These are phyloP conservation scores for Plebejus argus DNA, from an alignment of 2,888 invertebrate genomes.

Conservation along the genomic window DNA sequence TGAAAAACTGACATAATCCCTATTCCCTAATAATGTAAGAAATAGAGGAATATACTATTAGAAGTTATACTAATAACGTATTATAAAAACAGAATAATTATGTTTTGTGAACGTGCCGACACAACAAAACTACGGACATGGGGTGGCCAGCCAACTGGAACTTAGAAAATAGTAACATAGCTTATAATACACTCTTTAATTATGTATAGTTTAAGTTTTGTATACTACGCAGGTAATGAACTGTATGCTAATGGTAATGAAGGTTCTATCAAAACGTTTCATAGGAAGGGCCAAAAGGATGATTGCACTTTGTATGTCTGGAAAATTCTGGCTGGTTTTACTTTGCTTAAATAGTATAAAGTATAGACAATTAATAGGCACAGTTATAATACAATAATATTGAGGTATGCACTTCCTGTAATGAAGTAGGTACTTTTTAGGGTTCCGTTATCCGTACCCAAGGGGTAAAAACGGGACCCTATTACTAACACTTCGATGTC, in stretches of 20 bases:
- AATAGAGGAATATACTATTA: neutral
- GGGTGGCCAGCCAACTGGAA: constrained; percentile 17
- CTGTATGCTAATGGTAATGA: constrained; percentile 17
- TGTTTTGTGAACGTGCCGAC: constrained; percentile 9
- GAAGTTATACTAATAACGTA: neutral
- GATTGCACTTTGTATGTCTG: neutral
- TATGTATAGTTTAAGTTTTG: neutral
- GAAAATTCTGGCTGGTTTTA: neutral
- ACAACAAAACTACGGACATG: neutral
- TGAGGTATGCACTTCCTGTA: no score
- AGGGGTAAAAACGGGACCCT: no score
- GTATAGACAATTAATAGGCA: no score
- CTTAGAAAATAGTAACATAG: constrained; percentile 22
- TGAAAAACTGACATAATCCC: neutral
- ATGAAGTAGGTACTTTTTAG: no score
- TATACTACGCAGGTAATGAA: neutral
- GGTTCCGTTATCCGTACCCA: no score
- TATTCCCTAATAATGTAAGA: neutral
- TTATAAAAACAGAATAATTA: constrained; percentile 9
- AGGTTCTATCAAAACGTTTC: neutral
- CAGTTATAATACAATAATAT: no score
- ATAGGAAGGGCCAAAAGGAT: neutral
- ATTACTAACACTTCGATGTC: no score
- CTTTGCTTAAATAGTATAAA: no score
- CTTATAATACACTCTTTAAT: neutral